Conservation (phyloP, 2,797 vertebrate species). For the Helarctos malayanus region DNA sequence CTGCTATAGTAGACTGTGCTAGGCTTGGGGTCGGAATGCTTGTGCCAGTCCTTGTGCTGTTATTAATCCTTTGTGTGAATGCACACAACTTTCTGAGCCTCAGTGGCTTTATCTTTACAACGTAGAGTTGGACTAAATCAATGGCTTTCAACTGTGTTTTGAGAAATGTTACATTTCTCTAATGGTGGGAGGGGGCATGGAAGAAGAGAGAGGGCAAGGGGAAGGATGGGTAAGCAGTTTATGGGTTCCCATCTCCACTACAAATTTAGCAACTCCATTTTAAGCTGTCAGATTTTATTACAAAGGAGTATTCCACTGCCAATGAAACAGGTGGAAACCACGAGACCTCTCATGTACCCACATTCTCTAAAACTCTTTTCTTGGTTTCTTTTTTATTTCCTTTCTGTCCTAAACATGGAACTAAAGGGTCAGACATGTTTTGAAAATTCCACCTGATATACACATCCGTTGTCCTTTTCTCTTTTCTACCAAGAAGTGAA, state of each 20-base stretch:
- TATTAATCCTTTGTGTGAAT: conserved; percentile 10
- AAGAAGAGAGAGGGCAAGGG: neutral
- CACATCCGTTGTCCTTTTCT: neutral
- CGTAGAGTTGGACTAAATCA: neutral
- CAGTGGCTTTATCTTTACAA: conserved; percentile 30
- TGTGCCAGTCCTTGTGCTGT: neutral
- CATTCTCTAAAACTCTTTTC: conserved; percentile 17
- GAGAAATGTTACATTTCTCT: conserved; percentile 44
- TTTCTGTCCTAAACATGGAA: conserved; percentile 8
- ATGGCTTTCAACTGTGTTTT: conserved; percentile 17
- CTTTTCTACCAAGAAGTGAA: conserved; percentile 14
- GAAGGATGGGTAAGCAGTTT: neutral
- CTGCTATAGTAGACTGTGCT: neutral
- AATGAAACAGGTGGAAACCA: conserved; percentile 44
- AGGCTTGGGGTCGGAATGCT: neutral
- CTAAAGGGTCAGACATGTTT: conserved; percentile 14
- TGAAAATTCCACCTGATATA: conserved; percentile 10
- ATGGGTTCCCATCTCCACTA: neutral
- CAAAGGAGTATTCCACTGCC: neutral
- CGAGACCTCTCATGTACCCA: neutral
- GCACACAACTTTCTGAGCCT: conserved; percentile 9
- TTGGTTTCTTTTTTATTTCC: conserved; percentile 43
- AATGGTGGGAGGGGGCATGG: neutral
- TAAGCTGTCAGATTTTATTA: conserved; percentile 56
- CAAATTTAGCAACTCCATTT: conserved; percentile 50